Conservation (phyloP, 2,888 invertebrate genomes). For the Xylocampa areola region DNA sequence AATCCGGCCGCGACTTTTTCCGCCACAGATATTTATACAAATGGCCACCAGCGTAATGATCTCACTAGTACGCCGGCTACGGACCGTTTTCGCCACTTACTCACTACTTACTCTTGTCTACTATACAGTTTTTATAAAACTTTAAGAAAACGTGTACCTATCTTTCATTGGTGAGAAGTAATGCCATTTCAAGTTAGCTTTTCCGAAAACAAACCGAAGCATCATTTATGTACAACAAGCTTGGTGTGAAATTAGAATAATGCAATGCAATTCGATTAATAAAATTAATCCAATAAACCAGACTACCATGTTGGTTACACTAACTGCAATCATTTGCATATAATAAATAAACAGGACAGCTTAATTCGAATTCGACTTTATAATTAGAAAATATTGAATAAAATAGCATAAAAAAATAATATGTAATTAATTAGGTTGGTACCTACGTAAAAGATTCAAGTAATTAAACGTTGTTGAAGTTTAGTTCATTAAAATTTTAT, state of each 20-base stretch:
- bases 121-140: constrained; percentile 45
- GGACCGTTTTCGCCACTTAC: constrained; percentile 57
- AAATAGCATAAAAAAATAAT: too few relatives aligned
- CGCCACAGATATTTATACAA: constrained; percentile 77
- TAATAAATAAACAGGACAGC: constrained; percentile 21
- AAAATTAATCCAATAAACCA: constrained; percentile 27
- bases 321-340: constrained; percentile 27
- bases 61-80: constrained; percentile 66
- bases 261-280: constrained; percentile 14
- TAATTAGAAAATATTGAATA: neutral
- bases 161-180: constrained; percentile 22
- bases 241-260: constrained; percentile 13
- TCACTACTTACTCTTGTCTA: constrained; percentile 47
- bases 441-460: too few relatives aligned
- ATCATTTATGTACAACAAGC: neutral
- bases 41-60: constrained; percentile 68
- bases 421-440: too few relatives aligned
- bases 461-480: too few relatives aligned
- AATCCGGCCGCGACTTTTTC: constrained; percentile 82
- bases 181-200: too few relatives aligned
- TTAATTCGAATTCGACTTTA: too few relatives aligned
- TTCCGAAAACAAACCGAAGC: too few relatives aligned
- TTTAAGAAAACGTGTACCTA: constrained; percentile 36
- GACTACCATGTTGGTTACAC: constrained; percentile 16
- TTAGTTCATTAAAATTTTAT: too few relatives aligned